Evolutionary conservation across 2,888 invertebrate genomes (phyloP).

Genomic region (Magallana nippona): DNA sequence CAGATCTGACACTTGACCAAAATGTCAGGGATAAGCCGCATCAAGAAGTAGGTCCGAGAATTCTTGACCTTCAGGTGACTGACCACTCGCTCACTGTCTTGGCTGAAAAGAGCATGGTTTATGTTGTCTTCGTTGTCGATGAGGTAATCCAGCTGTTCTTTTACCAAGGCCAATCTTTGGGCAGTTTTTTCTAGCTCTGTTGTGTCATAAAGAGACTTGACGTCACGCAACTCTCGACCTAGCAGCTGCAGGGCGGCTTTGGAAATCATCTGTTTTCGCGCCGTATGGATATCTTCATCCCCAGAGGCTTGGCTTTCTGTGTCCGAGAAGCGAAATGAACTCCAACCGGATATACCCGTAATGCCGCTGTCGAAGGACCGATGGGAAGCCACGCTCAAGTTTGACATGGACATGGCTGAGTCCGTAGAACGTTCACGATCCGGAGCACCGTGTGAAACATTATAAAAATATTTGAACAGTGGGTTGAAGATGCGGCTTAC

Average conservation of each 20-base stretch:
- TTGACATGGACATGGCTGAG: conserved; percentile 62
- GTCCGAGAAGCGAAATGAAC: conserved; percentile 48
- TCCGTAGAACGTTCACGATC: conserved; percentile 60
- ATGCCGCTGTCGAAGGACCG: conserved; percentile 59
- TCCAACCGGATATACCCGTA: conserved; percentile 49
- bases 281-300: conserved; percentile 56
- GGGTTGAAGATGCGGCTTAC: conserved; percentile 69
- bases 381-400: conserved; percentile 63
- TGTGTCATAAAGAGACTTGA: conserved; percentile 70
- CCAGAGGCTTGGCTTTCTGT: conserved; percentile 51
- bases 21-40: conserved; percentile 70
- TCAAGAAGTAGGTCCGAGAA: conserved; percentile 60
- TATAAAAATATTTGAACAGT: conserved; percentile 69
- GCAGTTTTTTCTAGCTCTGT: conserved; percentile 68
- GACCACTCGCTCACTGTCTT: conserved; percentile 67
- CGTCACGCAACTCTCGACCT: conserved; percentile 67
- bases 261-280: conserved; percentile 62
- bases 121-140: conserved; percentile 67
- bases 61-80: conserved; percentile 64
- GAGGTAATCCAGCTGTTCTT: conserved; percentile 67
- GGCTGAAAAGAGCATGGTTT: conserved; percentile 64
- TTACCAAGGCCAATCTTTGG: conserved; percentile 65
- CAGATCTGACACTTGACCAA: conserved; percentile 70
- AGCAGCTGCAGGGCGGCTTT: conserved; percentile 66
- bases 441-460: conserved; percentile 54